Evolutionary conservation across 1,140 invertebrate genomes (phyloP).

Genomic region (Stenopsyche tienmushanensis): DNA sequence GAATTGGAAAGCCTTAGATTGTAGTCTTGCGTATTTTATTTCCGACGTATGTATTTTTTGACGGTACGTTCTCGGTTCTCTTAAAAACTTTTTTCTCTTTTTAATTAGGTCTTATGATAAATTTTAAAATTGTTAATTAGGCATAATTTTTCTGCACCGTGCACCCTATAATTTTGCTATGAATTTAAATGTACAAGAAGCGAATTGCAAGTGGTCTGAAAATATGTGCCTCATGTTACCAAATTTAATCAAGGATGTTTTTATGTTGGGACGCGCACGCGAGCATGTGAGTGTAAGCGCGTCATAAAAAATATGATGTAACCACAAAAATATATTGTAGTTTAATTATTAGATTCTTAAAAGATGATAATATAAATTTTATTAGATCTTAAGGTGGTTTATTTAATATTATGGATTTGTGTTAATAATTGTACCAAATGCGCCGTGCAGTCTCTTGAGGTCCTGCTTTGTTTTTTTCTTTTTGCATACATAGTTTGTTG

Average conservation of each 20-base stretch:
- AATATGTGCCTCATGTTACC: constrained; percentile 42
- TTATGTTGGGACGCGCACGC: constrained; percentile 11
- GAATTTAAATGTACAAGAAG: too few species aligned
- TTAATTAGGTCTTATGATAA: too few species aligned
- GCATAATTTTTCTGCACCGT: too few species aligned
- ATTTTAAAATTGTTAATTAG: too few species aligned
- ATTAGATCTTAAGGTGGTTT: constrained; percentile 39
- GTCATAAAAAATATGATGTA: constrained; percentile 1
- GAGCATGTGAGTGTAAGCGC: background rate
- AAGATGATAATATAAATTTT: constrained; percentile 42
- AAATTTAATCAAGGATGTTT: constrained; percentile 26
- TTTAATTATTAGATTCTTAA: constrained; percentile 28
- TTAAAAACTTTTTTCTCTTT: too few species aligned
- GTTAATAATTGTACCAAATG: constrained; percentile 36
- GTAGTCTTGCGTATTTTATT: too few species aligned
- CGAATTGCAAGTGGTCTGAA: constrained; percentile 38
- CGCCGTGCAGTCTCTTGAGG: constrained; percentile 21
- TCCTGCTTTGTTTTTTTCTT: background rate
- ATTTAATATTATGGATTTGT: constrained; percentile 31
- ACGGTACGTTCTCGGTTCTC: too few species aligned
- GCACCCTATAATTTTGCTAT: too few species aligned
- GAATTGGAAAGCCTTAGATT: too few species aligned
- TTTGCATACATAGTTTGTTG: background rate
- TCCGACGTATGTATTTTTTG: too few species aligned
- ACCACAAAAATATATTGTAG: background rate